A percentile compares a stretch with the other conserved stretches of the same genome.
These are phyloP conservation scores for Synergus itoensis DNA, from an alignment of 2,888 invertebrate genomes.

Conservation along the genomic window DNA sequence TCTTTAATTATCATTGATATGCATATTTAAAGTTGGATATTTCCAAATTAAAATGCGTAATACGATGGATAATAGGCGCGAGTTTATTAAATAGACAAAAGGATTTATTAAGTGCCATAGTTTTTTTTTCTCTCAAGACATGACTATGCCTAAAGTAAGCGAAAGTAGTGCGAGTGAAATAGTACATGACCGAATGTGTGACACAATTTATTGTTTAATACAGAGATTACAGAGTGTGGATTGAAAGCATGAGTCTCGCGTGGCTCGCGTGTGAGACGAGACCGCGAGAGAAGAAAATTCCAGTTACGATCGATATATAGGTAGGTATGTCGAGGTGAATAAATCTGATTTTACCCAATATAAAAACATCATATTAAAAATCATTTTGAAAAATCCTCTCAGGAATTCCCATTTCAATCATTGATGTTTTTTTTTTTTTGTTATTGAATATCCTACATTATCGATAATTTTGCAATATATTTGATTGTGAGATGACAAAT, in stretches of 20 bases:
- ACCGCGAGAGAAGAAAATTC: slow-evolving; percentile 5
- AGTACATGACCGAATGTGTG: slow-evolving; percentile 26
- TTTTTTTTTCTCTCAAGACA: not conserved
- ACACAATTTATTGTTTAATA: slow-evolving; percentile 40
- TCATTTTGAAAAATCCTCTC: not conserved
- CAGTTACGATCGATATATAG: slow-evolving; percentile 19
- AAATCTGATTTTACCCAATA: slow-evolving; percentile 20
- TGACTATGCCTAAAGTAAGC: not conserved
- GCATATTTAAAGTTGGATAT: too few relatives aligned
- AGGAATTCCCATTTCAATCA: not conserved
- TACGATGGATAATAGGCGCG: not conserved
- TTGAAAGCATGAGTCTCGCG: not conserved
- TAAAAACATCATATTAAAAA: not conserved
- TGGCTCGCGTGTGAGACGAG: not conserved
- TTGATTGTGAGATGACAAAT: not conserved
- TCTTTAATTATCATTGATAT: too few relatives aligned
- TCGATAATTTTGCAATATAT: not conserved
- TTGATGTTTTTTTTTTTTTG: not conserved
- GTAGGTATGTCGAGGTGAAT: slow-evolving; percentile 14
- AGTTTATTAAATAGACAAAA: slow-evolving; percentile 1
- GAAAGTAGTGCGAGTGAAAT: slow-evolving; percentile 26
- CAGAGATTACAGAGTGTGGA: not conserved
- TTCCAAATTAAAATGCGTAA: not conserved
- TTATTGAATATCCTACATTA: not conserved
- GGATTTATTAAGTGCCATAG: slow-evolving; percentile 7